These are phyloP conservation scores for Chelonoidis abingdonii DNA, from an alignment of 2,113 vertebrate species.

Conservation along the genomic window DNA sequence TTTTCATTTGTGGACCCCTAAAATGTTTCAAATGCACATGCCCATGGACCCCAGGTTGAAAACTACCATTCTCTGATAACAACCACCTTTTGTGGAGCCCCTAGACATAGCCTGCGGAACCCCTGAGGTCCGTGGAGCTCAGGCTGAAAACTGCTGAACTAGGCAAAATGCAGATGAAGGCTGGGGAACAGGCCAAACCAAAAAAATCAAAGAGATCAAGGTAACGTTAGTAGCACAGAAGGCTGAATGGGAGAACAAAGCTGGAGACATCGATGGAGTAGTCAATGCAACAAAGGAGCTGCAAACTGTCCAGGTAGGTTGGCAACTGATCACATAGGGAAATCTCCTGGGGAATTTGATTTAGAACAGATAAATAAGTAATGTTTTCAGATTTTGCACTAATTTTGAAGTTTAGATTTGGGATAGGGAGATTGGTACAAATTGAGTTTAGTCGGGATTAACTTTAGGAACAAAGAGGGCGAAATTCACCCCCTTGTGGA, in stretches of 20 bases:
- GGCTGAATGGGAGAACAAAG: neutral
- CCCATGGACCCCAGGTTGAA: no score
- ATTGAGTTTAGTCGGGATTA: neutral
- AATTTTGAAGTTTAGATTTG: neutral
- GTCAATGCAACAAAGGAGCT: neutral
- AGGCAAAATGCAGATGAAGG: neutral
- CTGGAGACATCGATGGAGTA: neutral
- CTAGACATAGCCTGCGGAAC: no score
- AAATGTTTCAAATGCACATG: no score
- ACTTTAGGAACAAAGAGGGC: neutral
- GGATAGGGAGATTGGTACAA: neutral
- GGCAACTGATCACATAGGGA: neutral
- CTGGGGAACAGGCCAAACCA: neutral
- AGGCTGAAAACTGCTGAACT: neutral
- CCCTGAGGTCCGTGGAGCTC: no score
- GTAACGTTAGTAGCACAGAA: neutral
- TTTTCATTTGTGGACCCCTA: no score
- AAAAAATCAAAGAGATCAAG: neutral
- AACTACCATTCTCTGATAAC: no score
- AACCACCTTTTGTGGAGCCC: no score
- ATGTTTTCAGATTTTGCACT: neutral
- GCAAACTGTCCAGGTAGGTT: neutral
- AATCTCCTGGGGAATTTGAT: neutral
- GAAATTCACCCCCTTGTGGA: neutral
- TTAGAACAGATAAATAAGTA: no score